Base-by-base conservation (phyloP, 2,888 invertebrate genomes). In the Epinotia nisella region DNA sequence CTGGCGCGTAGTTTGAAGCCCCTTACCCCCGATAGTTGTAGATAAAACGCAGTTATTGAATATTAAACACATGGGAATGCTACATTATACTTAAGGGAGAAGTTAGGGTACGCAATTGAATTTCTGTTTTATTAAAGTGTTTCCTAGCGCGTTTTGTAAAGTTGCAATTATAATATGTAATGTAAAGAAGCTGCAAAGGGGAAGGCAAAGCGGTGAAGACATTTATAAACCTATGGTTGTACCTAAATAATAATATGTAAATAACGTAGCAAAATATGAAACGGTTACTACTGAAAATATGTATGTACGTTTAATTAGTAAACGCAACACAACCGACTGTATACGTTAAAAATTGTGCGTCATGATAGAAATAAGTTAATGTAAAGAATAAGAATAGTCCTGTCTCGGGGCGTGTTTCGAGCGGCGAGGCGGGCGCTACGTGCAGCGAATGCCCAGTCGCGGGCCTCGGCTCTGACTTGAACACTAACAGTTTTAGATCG, bases 31-130 rank as follows among this genome's bases (percentile, higher is more conserved):
- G 81, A 85, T 84, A 86, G 84, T 85, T 84, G 82, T 81, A 82
- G 75, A 76, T 76, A 82, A 75, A 62, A 81, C 80, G 78, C 79
- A 80, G 83, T 88, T 88, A 89, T 89, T 89, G 88, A 89, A 89
- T 88, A 89, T 88, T 87, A 85, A 88, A 87, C 82, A 82, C 79
- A 82, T 79, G 78, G 79, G 71, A 85, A 86, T 83, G 75, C 83
- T 82, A 80, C 84, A 83, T 85, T 82, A 84, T 80, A 49, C 49
- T 49, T n/a, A 76, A 76, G 78, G 71, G 76, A 79, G 79, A 80
- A 79, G 78, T 82, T 75, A 19, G 51, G 69, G 72, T 68, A 29
- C 69, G 21, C 58, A 51, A 69, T 73, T 61, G 74, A 66, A 66
- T 70, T 64, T 64, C 13, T 39, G 39, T 35, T 45, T 45, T 62